Percentiles rank a stretch among this genome's conserved stretches.
Conservation (phyloP, 1,140 invertebrate genomes). For the Heliconius eleuchia region DNA sequence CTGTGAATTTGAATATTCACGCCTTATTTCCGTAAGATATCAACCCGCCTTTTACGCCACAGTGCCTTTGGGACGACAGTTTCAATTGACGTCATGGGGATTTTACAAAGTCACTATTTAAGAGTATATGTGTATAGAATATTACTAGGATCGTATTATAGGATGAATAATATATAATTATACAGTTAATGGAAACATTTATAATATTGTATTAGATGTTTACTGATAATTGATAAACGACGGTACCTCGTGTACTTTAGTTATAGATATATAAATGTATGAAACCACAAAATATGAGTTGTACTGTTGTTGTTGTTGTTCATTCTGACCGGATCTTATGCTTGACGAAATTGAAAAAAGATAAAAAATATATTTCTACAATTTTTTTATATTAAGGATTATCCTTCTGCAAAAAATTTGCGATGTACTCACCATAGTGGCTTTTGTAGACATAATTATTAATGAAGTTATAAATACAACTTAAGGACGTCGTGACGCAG, state of each 20-base stretch:
- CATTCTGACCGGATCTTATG: background rate
- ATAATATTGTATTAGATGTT: slow-evolving; percentile 2
- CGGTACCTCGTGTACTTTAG: background rate
- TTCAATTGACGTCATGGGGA: slow-evolving; percentile 53
- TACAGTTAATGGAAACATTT: slow-evolving; percentile 26
- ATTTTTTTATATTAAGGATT: background rate
- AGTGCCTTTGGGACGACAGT: slow-evolving; percentile 34
- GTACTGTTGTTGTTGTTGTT: background rate
- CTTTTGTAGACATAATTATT: no score
- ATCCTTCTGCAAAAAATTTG: background rate
- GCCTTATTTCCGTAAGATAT: slow-evolving; percentile 19
- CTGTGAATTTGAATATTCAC: slow-evolving; percentile 25
- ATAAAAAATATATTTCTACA: background rate
- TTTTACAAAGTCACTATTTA: slow-evolving; percentile 46
- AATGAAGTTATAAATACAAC: no score
- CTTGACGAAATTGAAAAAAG: background rate
- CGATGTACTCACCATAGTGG: background rate
- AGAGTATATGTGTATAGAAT: background rate
- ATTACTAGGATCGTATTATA: slow-evolving; percentile 7
- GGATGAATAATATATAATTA: background rate
- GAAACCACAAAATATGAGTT: background rate
- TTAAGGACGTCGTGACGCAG: no score
- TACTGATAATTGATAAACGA: slow-evolving; percentile 1
- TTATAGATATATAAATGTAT: background rate
- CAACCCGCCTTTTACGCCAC: slow-evolving; percentile 15